phyloP scores from a whole-genome alignment of 2,888 invertebrate genomes.

The Ennomos fuscantarius region DNA sequence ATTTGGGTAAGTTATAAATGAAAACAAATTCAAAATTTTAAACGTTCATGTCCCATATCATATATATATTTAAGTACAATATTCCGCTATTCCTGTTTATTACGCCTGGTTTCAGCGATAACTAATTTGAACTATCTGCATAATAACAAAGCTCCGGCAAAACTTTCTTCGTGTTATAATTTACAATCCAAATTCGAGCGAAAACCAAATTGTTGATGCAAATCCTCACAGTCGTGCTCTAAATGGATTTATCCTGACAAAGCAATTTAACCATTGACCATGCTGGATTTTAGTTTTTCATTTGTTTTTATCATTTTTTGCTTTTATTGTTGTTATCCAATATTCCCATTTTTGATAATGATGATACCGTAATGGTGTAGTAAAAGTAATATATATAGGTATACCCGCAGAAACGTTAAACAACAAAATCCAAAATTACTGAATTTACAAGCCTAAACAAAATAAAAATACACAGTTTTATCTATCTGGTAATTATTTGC shows the following conservation, averaged over 20 bases:
- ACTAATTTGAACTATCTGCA: conserved; percentile 29
- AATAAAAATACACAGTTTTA: conserved; percentile 12
- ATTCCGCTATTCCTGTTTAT: background rate
- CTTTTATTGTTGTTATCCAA: too few relatives aligned
- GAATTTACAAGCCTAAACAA: conserved; percentile 11
- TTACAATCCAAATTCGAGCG: conserved; percentile 35
- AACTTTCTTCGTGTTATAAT: conserved; percentile 30
- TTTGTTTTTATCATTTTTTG: too few relatives aligned
- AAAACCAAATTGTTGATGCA: conserved; percentile 28
- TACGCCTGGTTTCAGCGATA: conserved; percentile 9
- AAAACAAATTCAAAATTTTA: too few relatives aligned
- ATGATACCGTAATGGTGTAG: too few relatives aligned
- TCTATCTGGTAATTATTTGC: conserved; percentile 1
- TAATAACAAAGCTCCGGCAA: conserved; percentile 26
- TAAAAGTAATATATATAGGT: too few relatives aligned
- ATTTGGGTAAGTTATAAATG: too few relatives aligned
- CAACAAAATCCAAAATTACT: conserved; percentile 11
- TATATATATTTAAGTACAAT: too few relatives aligned
- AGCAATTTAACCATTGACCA: too few relatives aligned
- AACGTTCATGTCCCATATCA: too few relatives aligned
- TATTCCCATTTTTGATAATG: too few relatives aligned
- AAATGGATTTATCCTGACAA: conserved; percentile 14
- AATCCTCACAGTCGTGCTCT: conserved; percentile 16
- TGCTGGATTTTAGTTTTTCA: too few relatives aligned
- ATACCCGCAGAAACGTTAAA: too few relatives aligned